Conservation (phyloP, 2,797 vertebrate genomes). For the Falco concolor region DNA sequence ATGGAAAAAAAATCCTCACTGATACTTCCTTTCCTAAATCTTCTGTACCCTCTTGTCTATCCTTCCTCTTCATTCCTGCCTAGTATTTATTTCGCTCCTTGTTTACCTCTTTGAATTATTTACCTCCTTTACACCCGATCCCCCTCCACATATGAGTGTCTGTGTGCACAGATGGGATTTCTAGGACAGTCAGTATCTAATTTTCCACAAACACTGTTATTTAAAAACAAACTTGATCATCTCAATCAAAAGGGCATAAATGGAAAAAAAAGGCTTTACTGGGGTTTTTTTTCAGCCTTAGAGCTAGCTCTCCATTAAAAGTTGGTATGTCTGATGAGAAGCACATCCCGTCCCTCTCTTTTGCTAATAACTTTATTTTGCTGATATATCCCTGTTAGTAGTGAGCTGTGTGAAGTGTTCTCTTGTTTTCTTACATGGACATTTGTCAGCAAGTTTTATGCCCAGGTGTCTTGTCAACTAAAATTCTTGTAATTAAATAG, state of each 20-base stretch:
- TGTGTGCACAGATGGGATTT: conserved; percentile 28
- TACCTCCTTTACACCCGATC: not conserved
- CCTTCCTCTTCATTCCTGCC: not conserved
- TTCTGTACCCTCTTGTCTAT: not conserved
- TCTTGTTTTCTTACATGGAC: not conserved
- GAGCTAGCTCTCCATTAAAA: not conserved
- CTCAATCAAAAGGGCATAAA: not conserved
- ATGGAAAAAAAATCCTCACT: not conserved
- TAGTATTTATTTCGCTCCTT: not conserved
- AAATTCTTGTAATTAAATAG: conserved; percentile 8
- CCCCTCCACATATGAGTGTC: not conserved
- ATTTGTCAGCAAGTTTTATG: conserved; percentile 23
- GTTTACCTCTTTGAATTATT: not conserved
- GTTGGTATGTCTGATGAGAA: not conserved
- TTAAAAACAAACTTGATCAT: conserved; percentile 8
- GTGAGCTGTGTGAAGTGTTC: not conserved
- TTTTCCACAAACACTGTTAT: not conserved
- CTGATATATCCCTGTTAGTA: not conserved
- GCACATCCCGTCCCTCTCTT: not conserved
- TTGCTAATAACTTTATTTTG: not conserved
- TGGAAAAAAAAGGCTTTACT: not conserved
- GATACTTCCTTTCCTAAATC: not conserved
- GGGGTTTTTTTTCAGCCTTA: not conserved
- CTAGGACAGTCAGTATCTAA: conserved; percentile 21
- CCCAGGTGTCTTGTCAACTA: conserved; percentile 2